phyloP scores from a whole-genome alignment of 2,888 invertebrate genomes.

The Hirtodrosophila cameraria region DNA sequence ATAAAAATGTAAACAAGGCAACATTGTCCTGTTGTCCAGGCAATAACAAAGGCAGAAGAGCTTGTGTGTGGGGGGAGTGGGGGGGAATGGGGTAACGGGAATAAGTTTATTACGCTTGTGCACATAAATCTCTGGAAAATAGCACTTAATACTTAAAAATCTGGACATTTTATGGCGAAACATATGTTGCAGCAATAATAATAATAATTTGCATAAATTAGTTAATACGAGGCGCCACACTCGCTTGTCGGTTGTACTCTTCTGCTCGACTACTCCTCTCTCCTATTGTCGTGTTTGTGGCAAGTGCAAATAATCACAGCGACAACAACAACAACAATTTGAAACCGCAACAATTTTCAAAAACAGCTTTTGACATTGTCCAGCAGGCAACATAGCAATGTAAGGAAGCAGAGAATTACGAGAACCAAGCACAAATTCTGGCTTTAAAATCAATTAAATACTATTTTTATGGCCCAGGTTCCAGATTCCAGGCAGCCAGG shows the following conservation, averaged over 20 bases:
- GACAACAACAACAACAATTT: constrained; percentile 8
- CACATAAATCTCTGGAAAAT: constrained; percentile 73
- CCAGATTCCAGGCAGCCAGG: no score
- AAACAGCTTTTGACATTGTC: constrained; percentile 77
- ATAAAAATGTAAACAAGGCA: constrained; percentile 72
- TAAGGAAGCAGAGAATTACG: constrained; percentile 47
- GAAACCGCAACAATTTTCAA: constrained; percentile 73
- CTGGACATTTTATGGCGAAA: constrained; percentile 76
- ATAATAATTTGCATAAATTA: constrained; percentile 80
- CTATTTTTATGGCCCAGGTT: constrained; percentile 66
- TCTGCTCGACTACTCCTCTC: no score
- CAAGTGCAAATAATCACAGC: constrained; percentile 8
- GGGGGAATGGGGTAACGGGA: not conserved
- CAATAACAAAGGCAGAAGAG: constrained; percentile 16
- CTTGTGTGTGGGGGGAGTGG: no score
- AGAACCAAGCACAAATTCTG: constrained; percentile 70
- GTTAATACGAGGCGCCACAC: constrained; percentile 58
- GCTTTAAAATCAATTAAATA: constrained; percentile 79
- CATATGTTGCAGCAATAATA: constrained; percentile 78
- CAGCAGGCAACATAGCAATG: constrained; percentile 46
- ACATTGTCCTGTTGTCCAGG: constrained; percentile 29
- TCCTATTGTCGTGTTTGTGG: no score
- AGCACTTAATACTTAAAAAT: constrained; percentile 80
- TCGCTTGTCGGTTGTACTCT: no score
- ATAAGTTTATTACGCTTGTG: constrained; percentile 60